Evolutionary conservation across 2,888 invertebrate species (phyloP).

Genomic region (Habroteleia sp.): DNA sequence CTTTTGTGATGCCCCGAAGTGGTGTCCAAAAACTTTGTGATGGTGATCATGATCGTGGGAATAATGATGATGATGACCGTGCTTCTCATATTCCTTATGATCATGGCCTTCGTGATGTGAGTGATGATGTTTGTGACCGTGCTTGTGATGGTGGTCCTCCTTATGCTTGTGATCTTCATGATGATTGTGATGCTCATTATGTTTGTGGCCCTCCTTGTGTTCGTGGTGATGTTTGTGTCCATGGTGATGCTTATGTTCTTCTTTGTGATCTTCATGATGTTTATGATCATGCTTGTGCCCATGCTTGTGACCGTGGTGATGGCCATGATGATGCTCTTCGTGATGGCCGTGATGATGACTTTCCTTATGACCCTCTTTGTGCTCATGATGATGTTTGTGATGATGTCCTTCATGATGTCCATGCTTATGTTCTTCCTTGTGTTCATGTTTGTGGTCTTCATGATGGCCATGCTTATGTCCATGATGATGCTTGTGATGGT

Average conservation of each 20-base stretch:
- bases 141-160: conserved; percentile 69
- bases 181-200: conserved; percentile 71
- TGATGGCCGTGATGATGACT: conserved; percentile 68
- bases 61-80: conserved; percentile 68
- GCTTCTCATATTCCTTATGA: conserved; percentile 66
- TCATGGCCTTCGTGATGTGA: conserved; percentile 69
- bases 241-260: conserved; percentile 66
- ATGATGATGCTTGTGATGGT: conserved; percentile 62
- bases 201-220: conserved; percentile 71
- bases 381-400: conserved; percentile 72
- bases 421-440: conserved; percentile 70
- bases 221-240: conserved; percentile 71
- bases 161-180: conserved; percentile 66
- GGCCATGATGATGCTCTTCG: conserved; percentile 68
- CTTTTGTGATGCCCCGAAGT: conserved; percentile 65
- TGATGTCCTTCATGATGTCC: conserved; percentile 68
- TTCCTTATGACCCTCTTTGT: conserved; percentile 67
- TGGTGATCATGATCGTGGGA: conserved; percentile 67
- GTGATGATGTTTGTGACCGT: conserved; percentile 72
- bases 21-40: conserved; percentile 65
- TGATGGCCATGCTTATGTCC: conserved; percentile 70
- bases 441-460: conserved; percentile 74
- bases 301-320: conserved; percentile 62
- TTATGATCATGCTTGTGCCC: conserved; percentile 68
- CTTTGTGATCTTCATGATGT: conserved; percentile 68